Percentiles rank a stretch among this genome's conserved stretches.
phyloP scores from a whole-genome alignment of 2,888 invertebrate species.

The Agriopis aurantiaria region DNA sequence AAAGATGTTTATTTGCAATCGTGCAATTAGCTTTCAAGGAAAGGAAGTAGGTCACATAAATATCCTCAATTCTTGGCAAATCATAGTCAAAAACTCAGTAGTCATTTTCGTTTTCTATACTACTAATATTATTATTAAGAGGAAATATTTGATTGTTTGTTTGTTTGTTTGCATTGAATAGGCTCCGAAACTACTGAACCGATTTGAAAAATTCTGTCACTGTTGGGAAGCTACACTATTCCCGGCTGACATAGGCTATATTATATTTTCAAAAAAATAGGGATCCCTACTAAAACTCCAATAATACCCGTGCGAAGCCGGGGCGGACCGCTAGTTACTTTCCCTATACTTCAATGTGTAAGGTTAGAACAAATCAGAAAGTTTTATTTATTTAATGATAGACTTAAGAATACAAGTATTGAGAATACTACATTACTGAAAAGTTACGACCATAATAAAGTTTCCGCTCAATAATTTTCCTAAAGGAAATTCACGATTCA shows the following conservation, averaged over 20 bases:
- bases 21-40: neutral
- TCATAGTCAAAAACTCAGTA: neutral
- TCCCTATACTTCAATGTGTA: neutral
- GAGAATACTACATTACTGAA: neutral
- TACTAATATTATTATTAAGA: neutral
- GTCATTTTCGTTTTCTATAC: neutral
- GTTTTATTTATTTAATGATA: neutral
- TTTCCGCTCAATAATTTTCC: neutral
- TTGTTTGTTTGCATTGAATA: no score
- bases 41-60: neutral
- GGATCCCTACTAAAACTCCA: no score
- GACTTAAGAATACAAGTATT: no score
- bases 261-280: no score
- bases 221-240: no score
- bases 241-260: no score
- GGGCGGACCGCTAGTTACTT: no score
- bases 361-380: neutral
- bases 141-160: no score
- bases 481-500: neutral
- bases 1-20: neutral
- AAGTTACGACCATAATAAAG: neutral
- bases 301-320: no score
- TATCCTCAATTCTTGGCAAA: neutral
- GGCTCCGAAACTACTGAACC: no score
- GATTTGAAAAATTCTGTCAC: no score